phyloP scores from a whole-genome alignment of 2,888 invertebrate genomes.

The Ophioninae sp. region DNA sequence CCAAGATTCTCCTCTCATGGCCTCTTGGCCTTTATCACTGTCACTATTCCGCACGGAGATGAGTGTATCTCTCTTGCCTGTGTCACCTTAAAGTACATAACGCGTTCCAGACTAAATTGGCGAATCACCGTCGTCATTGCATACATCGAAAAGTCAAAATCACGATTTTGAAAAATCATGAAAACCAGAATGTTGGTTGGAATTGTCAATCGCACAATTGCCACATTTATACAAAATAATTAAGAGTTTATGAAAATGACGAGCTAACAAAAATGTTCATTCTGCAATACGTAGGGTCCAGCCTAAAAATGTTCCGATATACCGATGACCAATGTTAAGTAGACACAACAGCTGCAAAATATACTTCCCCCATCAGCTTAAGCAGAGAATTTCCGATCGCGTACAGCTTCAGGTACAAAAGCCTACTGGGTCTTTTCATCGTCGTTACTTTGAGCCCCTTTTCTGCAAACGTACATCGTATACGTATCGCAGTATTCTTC shows the following conservation, averaged over 20 bases:
- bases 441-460: slow-evolving; percentile 18
- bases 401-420: slow-evolving; percentile 21
- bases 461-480: slow-evolving; percentile 8
- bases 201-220: background rate
- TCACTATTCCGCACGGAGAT: slow-evolving; percentile 48
- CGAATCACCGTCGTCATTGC: background rate
- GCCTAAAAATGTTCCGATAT: background rate
- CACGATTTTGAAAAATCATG: background rate
- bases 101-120: background rate
- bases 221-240: background rate
- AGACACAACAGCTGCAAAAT: slow-evolving; percentile 22
- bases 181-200: background rate
- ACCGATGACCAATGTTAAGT: background rate
- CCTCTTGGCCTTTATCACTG: slow-evolving; percentile 46
- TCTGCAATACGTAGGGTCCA: too few relatives aligned
- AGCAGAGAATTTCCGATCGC: background rate
- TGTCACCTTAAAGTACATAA: background rate
- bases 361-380: background rate
- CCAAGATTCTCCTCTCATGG: slow-evolving; percentile 30
- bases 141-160: background rate
- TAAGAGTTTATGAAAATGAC: background rate
- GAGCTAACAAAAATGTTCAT: too few relatives aligned
- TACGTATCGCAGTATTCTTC: slow-evolving; percentile 35
- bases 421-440: slow-evolving; percentile 25
- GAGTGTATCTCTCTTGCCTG: background rate